Conservation (phyloP, 2,113 vertebrate species). For the Turdus rufiventris region DNA sequence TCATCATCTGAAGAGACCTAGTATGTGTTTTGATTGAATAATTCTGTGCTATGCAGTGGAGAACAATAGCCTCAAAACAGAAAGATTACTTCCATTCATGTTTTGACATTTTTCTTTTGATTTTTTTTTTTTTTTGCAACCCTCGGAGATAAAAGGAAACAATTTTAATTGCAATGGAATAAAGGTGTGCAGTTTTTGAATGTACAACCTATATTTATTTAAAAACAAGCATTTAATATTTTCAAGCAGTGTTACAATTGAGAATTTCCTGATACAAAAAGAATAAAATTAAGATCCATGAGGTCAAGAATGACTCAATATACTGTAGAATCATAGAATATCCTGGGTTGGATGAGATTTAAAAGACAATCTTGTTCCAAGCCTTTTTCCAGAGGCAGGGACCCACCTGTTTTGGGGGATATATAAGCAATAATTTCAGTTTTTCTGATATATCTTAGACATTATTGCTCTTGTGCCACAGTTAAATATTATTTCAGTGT, state of each 20-base stretch:
- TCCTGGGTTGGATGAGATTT: background rate
- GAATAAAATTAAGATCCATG: background rate
- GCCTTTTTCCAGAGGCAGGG: background rate
- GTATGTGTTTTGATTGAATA: background rate
- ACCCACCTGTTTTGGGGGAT: background rate
- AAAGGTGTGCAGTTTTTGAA: background rate
- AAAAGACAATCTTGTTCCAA: background rate
- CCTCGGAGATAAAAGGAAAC: background rate
- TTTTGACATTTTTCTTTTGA: background rate
- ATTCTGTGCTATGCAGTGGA: background rate
- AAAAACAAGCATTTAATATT: background rate
- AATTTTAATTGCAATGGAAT: background rate
- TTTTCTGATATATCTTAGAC: background rate
- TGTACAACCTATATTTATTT: background rate
- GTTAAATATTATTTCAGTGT: background rate
- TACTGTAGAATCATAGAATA: background rate
- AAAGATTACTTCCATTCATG: background rate
- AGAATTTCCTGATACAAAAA: background rate
- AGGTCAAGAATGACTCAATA: background rate
- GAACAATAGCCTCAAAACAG: background rate
- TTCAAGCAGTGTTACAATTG: background rate
- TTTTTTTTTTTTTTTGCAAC: background rate
- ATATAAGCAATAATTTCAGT: background rate
- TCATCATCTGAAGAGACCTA: background rate
- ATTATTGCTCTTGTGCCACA: background rate